Conservation (phyloP, 2,797 vertebrate genomes). For the Aratinga solstitialis region DNA sequence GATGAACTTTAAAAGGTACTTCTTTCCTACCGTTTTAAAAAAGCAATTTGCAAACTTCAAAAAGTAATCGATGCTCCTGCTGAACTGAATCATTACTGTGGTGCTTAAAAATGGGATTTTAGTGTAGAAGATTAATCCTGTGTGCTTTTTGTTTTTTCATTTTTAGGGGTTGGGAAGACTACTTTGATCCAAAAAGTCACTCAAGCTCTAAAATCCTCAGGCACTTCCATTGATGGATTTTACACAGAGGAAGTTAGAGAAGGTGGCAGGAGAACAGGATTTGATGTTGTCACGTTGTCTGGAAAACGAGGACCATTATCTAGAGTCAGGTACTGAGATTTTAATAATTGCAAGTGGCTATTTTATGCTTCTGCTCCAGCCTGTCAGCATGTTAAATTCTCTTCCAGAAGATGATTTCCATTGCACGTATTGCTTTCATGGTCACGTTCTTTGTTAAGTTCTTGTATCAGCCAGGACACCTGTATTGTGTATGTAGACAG, state of each 20-base stretch:
- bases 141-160: background rate
- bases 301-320: conserved; percentile 88
- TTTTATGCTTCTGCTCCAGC: background rate
- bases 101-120: background rate
- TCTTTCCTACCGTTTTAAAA: background rate
- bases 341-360: background rate
- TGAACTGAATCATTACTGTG: background rate
- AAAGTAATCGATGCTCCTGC: background rate
- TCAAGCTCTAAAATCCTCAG: conserved; percentile 81
- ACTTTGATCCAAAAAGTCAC: conserved; percentile 90
- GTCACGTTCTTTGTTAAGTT: background rate
- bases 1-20: background rate
- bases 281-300: conserved; percentile 92
- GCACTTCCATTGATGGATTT: conserved; percentile 85
- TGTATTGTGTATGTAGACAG: background rate
- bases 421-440: background rate
- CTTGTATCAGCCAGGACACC: background rate
- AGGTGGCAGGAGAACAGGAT: conserved; percentile 88
- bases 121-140: background rate
- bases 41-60: background rate
- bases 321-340: conserved; percentile 84
- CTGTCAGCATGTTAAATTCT: background rate
- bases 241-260: conserved; percentile 94
- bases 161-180: conserved; percentile 93
- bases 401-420: background rate